Conservation (phyloP, 1,140 invertebrate genomes). For the Drosophila oshimai region DNA sequence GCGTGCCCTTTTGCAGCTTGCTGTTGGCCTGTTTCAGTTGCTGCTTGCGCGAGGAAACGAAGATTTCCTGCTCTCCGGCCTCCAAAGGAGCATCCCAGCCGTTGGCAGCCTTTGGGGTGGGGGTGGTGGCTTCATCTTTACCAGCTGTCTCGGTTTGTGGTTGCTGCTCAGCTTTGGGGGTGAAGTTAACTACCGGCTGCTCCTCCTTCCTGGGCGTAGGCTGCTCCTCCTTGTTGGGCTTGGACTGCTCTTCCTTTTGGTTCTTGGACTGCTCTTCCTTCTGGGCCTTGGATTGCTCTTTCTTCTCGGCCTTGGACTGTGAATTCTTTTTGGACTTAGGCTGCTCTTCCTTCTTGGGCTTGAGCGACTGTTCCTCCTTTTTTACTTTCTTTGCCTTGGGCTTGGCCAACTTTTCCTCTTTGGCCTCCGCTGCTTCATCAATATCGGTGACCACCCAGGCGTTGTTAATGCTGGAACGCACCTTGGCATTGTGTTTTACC, state of each 20-base stretch:
- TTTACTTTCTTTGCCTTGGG: conserved; percentile 17
- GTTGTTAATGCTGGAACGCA: conserved; percentile 52
- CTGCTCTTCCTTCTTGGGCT: conserved; percentile 8
- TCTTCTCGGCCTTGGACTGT: not conserved
- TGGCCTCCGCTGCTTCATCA: too few relatives aligned
- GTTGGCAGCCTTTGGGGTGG: conserved; percentile 17
- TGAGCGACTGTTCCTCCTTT: conserved; percentile 10
- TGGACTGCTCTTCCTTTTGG: conserved; percentile 1
- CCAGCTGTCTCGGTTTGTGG: not conserved
- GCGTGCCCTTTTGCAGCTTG: conserved; percentile 33
- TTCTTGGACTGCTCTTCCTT: conserved; percentile 23
- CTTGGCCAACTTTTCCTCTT: conserved; percentile 9
- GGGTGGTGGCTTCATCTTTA: not conserved
- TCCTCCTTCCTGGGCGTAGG: not conserved
- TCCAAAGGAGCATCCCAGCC: conserved; percentile 76
- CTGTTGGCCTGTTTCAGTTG: conserved; percentile 66
- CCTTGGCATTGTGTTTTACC: conserved; percentile 49
- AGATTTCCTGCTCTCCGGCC: conserved; percentile 82
- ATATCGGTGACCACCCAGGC: conserved; percentile 69
- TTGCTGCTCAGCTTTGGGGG: not conserved
- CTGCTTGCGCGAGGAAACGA: conserved; percentile 81
- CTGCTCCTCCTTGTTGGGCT: not conserved
- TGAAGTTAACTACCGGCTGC: not conserved
- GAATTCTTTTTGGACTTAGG: not conserved
- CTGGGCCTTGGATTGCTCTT: conserved; percentile 16